Percentiles rank a stretch among this genome's conserved stretches.
phyloP scores from a whole-genome alignment of 2,797 vertebrate genomes.

The Xiphorhynchus erythropygius region DNA sequence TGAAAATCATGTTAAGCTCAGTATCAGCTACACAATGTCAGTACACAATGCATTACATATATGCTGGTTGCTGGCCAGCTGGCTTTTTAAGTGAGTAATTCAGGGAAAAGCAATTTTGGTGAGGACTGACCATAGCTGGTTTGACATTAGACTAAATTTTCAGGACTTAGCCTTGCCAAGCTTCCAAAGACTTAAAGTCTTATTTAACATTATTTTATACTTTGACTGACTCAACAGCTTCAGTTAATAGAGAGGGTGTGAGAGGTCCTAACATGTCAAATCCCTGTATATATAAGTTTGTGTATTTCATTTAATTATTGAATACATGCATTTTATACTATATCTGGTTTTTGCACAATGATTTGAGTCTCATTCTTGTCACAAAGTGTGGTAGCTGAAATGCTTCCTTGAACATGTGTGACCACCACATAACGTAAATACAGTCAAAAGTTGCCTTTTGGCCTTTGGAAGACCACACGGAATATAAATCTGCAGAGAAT shows the following conservation, averaged over 20 bases:
- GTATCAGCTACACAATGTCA: background rate
- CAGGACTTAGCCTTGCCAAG: background rate
- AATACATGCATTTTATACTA: background rate
- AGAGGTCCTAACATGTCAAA: background rate
- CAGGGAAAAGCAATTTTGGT: constrained; percentile 38
- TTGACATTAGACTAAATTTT: constrained; percentile 15
- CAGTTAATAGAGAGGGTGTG: background rate
- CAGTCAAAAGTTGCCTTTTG: background rate
- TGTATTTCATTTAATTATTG: background rate
- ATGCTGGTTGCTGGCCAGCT: background rate
- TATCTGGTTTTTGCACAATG: background rate
- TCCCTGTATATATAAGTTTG: background rate
- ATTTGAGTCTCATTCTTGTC: background rate
- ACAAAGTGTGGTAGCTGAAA: background rate
- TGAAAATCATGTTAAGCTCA: background rate
- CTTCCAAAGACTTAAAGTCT: background rate
- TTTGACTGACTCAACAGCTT: background rate
- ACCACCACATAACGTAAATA: background rate
- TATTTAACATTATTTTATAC: background rate
- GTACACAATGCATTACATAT: background rate
- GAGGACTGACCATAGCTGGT: background rate
- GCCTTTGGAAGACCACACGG: background rate
- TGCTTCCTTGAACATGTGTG: background rate
- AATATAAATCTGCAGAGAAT: background rate
- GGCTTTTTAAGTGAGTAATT: constrained; percentile 1